Base-by-base conservation (phyloP, 2,113 vertebrate species). In the Nesospiza acunhae region DNA sequence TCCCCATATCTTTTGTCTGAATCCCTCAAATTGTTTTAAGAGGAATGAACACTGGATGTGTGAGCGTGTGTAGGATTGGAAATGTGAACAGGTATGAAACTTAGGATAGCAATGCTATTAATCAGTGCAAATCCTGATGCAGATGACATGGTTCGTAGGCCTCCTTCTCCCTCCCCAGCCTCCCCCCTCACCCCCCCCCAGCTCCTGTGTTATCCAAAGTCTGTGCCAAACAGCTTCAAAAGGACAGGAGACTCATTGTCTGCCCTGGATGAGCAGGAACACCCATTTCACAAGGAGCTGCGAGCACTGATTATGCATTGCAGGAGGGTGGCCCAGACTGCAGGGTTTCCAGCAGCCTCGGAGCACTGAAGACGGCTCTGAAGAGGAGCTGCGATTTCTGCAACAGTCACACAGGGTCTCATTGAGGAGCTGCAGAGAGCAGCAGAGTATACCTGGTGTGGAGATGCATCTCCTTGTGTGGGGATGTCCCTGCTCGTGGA, bases 401-500 rank as follows among this genome's bases (percentile, higher is more conserved):
- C 59, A 37, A 55, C 41, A 4, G 27, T 4, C 9, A 18, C 2
- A 7, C 23, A 5, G 20, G n/a, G 6, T 35, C 63, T 55, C 26
- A 60, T 30, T 14, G 3, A 37, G 31, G 37, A 17, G 12, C 35
- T 13, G 44, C 33, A 44, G 60, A 7, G 9, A 44, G 42, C 17
- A 73, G 44, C 60, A 20, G 24, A 3, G 16, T 22, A 22, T 22
- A n/a, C 6, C 27, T 44, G 2, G 10, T 4, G 31, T 17, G 39
- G n/a, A 20, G 13, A 11, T 7, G 14, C 53, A 55, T 55, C 18
- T 55, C 8, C 24, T 41, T 3, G 8, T 2, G 31, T 8, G 39
- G 30, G 22, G 9, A 10, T 6, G 20, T 3, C 49, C 17, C 9
- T 22, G 70, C 0, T 30, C 1, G 0, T 24, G 58, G 33, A 55